Conservation (phyloP, 2,888 invertebrate genomes). For the Strigamia crassipes region DNA sequence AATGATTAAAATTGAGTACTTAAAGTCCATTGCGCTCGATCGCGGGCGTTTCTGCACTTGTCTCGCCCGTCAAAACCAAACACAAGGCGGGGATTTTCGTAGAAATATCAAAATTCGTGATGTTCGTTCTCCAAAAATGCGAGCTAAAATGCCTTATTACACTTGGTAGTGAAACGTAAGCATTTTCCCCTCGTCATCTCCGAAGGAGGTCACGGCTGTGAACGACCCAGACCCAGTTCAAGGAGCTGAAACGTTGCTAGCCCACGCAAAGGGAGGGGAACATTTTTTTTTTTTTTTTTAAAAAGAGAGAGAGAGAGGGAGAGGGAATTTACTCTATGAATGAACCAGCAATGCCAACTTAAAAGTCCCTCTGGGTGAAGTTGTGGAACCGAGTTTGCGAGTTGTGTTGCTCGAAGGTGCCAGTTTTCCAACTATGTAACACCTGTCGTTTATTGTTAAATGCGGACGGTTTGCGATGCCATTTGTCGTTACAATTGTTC, state of each 20-base stretch:
- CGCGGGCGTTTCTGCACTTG: neutral
- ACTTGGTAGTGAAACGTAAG: conserved; percentile 8
- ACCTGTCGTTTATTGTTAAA: neutral
- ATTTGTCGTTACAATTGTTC: neutral
- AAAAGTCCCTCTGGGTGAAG: neutral
- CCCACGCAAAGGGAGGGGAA: conserved; percentile 32
- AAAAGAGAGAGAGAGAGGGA: neutral
- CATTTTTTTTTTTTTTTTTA: too few relatives aligned
- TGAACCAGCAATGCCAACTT: neutral
- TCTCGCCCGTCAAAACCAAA: neutral
- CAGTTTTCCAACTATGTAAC: neutral
- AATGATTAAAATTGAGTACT: neutral
- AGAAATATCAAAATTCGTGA: too few relatives aligned
- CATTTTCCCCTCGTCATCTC: conserved; percentile 36
- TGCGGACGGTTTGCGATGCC: neutral
- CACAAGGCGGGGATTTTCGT: neutral
- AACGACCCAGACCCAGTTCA: conserved; percentile 40
- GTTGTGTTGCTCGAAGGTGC: neutral
- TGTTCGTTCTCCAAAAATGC: too few relatives aligned
- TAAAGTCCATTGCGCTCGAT: neutral
- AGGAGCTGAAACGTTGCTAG: conserved; percentile 8
- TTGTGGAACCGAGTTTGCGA: neutral
- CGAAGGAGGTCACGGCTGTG: conserved; percentile 29
- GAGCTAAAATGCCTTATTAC: neutral
- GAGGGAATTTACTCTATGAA: conserved; percentile 8